These are phyloP conservation scores for Chloebia gouldiae DNA, from an alignment of 2,113 vertebrate genomes.

Conservation along the genomic window DNA sequence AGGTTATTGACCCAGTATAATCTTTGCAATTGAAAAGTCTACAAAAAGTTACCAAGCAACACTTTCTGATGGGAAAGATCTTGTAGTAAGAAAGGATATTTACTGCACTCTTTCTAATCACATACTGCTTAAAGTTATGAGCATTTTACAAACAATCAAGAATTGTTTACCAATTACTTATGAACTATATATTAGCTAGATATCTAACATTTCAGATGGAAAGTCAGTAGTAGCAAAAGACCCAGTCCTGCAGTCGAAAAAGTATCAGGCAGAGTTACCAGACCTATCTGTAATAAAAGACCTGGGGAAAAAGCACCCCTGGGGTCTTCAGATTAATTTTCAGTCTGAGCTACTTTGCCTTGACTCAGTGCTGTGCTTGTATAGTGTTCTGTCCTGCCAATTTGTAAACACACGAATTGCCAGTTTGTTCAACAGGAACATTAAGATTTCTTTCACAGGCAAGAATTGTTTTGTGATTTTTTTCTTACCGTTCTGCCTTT, in stretches of 20 bases:
- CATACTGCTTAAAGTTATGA: neutral
- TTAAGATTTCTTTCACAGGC: neutral
- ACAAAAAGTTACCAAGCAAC: neutral
- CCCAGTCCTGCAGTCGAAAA: neutral
- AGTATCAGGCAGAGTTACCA: neutral
- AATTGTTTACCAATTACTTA: neutral
- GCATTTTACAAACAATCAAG: neutral
- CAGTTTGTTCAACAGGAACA: neutral
- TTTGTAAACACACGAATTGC: neutral
- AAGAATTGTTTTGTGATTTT: rapidly evolving
- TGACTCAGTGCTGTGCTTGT: neutral
- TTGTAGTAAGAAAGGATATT: neutral
- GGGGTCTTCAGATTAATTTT: neutral
- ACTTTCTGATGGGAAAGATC: neutral
- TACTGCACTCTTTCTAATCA: neutral
- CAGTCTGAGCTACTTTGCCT: neutral
- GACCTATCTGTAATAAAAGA: neutral
- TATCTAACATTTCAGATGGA: neutral
- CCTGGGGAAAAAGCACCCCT: neutral
- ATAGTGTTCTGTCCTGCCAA: neutral
- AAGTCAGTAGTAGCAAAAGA: neutral
- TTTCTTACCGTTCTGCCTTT: neutral
- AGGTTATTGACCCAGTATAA: neutral
- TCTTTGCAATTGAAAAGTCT: neutral
- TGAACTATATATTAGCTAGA: too few species aligned